These are phyloP conservation scores for Lethenteron camtschaticum DNA, from an alignment of 2,113 vertebrate genomes.

Conservation along the genomic window DNA sequence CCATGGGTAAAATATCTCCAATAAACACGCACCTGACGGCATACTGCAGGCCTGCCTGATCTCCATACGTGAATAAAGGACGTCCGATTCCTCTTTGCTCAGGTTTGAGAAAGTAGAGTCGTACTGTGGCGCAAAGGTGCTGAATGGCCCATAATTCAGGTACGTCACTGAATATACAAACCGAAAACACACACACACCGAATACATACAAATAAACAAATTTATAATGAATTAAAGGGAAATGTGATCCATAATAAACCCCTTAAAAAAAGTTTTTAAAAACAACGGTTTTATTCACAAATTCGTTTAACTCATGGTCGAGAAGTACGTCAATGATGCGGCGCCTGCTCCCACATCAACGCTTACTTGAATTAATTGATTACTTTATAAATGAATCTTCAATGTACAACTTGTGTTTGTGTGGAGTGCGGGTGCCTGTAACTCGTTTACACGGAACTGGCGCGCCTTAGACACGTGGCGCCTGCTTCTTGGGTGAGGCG, in stretches of 20 bases:
- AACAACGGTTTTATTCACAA: not conserved
- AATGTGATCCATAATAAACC: not conserved
- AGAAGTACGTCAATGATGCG: not conserved
- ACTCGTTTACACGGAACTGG: no score
- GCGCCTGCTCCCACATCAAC: not conserved
- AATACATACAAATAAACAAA: not conserved
- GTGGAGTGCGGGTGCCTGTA: no score
- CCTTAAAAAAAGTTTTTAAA: not conserved
- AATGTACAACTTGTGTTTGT: no score
- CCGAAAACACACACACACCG: not conserved
- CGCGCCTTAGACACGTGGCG: no score
- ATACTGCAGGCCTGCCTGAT: constrained; percentile 43
- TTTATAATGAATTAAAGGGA: not conserved
- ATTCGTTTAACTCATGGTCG: not conserved
- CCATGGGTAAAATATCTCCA: not conserved
- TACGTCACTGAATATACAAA: constrained; percentile 42
- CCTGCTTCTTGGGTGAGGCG: no score
- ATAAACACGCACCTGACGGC: constrained; percentile 42
- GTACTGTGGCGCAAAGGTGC: constrained; percentile 67
- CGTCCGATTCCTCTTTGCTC: constrained; percentile 81
- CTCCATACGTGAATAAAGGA: constrained; percentile 70
- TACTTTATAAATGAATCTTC: no score
- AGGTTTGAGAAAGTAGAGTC: constrained; percentile 87
- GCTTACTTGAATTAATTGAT: not conserved
- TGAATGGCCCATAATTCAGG: constrained; percentile 78